Evolutionary conservation across 1,140 invertebrate species (phyloP).

Genomic region (Eubasilissa regina): DNA sequence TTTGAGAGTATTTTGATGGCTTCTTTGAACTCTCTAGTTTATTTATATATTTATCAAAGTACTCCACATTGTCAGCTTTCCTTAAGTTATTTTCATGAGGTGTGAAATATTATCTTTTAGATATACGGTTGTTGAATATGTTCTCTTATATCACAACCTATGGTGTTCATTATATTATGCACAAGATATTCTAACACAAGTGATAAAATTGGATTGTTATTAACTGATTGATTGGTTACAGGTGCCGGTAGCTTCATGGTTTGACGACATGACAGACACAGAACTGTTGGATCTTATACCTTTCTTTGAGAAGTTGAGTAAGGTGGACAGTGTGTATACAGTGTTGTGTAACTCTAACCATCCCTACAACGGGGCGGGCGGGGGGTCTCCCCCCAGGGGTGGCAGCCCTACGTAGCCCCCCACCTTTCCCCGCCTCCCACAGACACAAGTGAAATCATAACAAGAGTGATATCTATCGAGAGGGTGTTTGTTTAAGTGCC

Average conservation of each 20-base stretch:
- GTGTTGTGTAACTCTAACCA: constrained; percentile 92
- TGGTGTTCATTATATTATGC: too few species aligned
- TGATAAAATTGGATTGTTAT: too few species aligned
- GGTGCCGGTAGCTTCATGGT: constrained; percentile 98
- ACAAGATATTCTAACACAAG: too few species aligned
- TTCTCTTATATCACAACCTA: too few species aligned
- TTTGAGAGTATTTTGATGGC: too few species aligned
- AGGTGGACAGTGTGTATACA: constrained; percentile 94
- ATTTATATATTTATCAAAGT: too few species aligned
- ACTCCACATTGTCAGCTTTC: too few species aligned
- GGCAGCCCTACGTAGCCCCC: constrained; percentile 67
- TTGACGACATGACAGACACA: constrained; percentile 96
- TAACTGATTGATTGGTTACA: constrained; percentile 65
- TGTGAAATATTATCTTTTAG: too few species aligned
- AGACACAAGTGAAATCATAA: constrained; percentile 62
- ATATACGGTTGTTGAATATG: too few species aligned
- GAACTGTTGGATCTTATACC: constrained; percentile 96
- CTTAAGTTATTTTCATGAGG: too few species aligned
- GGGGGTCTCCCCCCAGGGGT: constrained; percentile 41
- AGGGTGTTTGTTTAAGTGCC: constrained; percentile 70
- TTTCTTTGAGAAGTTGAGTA: constrained; percentile 95
- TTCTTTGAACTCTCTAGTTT: too few species aligned
- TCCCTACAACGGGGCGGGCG: constrained; percentile 78
- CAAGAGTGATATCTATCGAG: constrained; percentile 28
- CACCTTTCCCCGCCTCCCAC: constrained; percentile 60